Conservation (phyloP, 2,113 vertebrate species). For the Caloenas nicobarica region DNA sequence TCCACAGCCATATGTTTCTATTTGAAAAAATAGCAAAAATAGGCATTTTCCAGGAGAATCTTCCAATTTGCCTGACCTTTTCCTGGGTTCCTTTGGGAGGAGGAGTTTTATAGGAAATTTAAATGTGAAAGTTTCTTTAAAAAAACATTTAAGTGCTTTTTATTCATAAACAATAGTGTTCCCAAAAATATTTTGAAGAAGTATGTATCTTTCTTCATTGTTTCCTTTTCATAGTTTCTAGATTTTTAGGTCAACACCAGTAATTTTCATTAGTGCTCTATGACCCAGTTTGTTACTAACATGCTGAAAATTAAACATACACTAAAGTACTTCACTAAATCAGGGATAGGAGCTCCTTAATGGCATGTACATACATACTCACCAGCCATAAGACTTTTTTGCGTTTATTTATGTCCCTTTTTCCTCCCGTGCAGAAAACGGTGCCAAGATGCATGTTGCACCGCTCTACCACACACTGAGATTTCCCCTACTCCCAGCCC, state of each 20-base stretch:
- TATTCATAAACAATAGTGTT: neutral
- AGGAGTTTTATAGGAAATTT: neutral
- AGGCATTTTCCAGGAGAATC: neutral
- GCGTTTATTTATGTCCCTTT: constrained; percentile 3
- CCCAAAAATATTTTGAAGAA: neutral
- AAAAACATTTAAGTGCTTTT: neutral
- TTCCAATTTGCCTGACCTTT: neutral
- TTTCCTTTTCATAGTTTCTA: neutral
- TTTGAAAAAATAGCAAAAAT: neutral
- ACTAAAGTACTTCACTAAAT: neutral
- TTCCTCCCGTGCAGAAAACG: neutral
- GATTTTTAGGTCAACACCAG: neutral
- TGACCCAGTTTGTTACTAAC: neutral
- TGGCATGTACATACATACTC: neutral
- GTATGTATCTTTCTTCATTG: neutral
- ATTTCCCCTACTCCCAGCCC: constrained; percentile 1
- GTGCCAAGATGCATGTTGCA: constrained; percentile 13
- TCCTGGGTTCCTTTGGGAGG: neutral
- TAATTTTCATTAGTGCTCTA: neutral
- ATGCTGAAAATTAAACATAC: neutral
- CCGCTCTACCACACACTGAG: neutral
- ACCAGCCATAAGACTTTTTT: neutral
- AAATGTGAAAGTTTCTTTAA: neutral
- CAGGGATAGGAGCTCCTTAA: neutral
- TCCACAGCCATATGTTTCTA: neutral